These are phyloP conservation scores for Monochamus saltuarius DNA, from an alignment of 1,140 invertebrate genomes.

Conservation along the genomic window DNA sequence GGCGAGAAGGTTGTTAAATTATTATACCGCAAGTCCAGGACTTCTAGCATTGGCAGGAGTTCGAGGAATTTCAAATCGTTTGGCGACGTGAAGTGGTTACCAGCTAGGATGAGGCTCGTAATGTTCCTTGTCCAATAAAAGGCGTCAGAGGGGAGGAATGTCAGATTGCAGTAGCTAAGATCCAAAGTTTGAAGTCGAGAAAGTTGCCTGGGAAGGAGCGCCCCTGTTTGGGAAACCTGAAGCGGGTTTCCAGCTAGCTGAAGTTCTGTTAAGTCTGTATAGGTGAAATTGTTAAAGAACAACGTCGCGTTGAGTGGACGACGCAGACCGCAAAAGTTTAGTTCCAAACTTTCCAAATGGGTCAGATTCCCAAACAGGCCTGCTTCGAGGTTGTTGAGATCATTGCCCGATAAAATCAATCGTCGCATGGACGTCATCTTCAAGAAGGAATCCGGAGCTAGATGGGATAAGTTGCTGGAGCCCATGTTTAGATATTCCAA, in stretches of 20 bases:
- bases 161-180: constrained; percentile 66
- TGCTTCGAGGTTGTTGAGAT: constrained; percentile 65
- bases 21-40: constrained; percentile 66
- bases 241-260: constrained; percentile 69
- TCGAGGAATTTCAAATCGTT: constrained; percentile 59
- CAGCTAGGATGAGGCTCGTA: constrained; percentile 63
- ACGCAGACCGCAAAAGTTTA: constrained; percentile 68
- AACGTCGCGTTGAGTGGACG: constrained; percentile 63
- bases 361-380: constrained; percentile 70
- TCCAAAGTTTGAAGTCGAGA: constrained; percentile 65
- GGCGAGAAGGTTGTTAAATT: constrained; percentile 62
- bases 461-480: constrained; percentile 67
- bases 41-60: constrained; percentile 60
- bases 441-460: constrained; percentile 66
- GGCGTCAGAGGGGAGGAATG: constrained; percentile 60
- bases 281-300: constrained; percentile 66
- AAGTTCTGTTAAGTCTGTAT: constrained; percentile 67
- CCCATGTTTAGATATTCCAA: constrained; percentile 73
- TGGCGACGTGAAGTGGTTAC: constrained; percentile 59
- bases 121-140: constrained; percentile 64
- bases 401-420: constrained; percentile 68
- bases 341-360: constrained; percentile 64
- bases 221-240: constrained; percentile 57
- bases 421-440: constrained; percentile 69
- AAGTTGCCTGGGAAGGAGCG: constrained; percentile 64